A percentile compares a stretch with the other conserved stretches of the same genome.
Conservation (phyloP, 2,888 invertebrate species). For the Eupithecia abbreviata region DNA sequence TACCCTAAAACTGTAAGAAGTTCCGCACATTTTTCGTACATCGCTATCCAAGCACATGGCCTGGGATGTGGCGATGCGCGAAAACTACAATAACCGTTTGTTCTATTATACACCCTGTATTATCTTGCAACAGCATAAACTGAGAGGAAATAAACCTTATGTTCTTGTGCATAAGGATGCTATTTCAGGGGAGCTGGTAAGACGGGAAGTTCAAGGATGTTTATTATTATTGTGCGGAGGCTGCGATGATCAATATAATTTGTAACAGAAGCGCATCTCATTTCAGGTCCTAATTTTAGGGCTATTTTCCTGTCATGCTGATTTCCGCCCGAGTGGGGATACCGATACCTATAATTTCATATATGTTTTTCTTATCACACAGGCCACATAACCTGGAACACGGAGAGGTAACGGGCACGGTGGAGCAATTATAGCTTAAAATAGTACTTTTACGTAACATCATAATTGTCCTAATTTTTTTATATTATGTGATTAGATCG, state of each 20-base stretch:
- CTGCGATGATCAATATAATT: conserved; percentile 5
- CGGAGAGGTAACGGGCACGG: too few relatives aligned
- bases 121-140: conserved; percentile 25
- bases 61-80: conserved; percentile 49
- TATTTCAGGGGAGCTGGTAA: background rate
- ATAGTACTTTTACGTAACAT: too few relatives aligned
- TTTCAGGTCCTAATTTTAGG: too few relatives aligned
- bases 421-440: too few relatives aligned
- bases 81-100: conserved; percentile 62
- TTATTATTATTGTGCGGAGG: conserved; percentile 53
- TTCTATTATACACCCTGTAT: conserved; percentile 42
- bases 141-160: conserved; percentile 45
- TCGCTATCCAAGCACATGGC: background rate
- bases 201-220: conserved; percentile 49
- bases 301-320: too few relatives aligned
- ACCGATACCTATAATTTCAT: too few relatives aligned
- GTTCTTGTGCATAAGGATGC: conserved; percentile 35
- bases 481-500: too few relatives aligned
- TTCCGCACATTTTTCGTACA: background rate
- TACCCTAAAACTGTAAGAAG: background rate
- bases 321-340: too few relatives aligned
- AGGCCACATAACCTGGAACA: too few relatives aligned
- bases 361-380: too few relatives aligned
- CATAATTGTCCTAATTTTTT: too few relatives aligned
- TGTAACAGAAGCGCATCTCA: conserved; percentile 17